phyloP scores from a whole-genome alignment of 2,113 vertebrate species.

The Machaerirhynchus nigripectus region DNA sequence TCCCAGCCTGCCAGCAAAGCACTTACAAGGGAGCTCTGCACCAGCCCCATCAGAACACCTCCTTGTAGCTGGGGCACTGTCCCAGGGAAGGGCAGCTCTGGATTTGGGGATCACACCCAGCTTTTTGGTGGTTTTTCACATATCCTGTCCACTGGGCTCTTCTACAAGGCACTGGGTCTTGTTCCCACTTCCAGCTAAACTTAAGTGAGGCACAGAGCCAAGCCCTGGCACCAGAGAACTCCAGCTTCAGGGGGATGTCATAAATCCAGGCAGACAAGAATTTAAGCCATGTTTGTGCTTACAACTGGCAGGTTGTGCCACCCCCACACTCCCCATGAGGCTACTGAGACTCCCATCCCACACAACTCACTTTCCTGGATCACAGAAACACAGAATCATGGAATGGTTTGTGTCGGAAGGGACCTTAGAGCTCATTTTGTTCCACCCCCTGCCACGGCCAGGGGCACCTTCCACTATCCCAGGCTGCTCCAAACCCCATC shows the following conservation, averaged over 20 bases:
- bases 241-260: background rate
- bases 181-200: background rate
- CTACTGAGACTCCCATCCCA: background rate
- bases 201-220: background rate
- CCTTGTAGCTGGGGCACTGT: background rate
- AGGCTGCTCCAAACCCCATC: fast-evolving
- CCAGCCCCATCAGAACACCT: background rate
- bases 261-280: background rate
- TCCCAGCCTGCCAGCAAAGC: background rate
- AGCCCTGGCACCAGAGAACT: background rate
- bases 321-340: background rate
- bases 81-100: background rate
- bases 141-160: background rate
- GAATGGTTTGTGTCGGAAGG: background rate
- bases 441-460: background rate
- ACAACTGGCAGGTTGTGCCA: background rate
- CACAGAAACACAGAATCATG: fast-evolving
- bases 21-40: background rate
- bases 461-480: fast-evolving
- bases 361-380: background rate
- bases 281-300: background rate
- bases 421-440: background rate
- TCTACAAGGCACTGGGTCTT: background rate
- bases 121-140: background rate
- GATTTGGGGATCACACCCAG: background rate